Percentiles rank a stretch among this genome's conserved stretches.
These are phyloP conservation scores for Pocillopora verrucosa DNA, from an alignment of 64 coral and sea anemone species.

Conservation along the genomic window DNA sequence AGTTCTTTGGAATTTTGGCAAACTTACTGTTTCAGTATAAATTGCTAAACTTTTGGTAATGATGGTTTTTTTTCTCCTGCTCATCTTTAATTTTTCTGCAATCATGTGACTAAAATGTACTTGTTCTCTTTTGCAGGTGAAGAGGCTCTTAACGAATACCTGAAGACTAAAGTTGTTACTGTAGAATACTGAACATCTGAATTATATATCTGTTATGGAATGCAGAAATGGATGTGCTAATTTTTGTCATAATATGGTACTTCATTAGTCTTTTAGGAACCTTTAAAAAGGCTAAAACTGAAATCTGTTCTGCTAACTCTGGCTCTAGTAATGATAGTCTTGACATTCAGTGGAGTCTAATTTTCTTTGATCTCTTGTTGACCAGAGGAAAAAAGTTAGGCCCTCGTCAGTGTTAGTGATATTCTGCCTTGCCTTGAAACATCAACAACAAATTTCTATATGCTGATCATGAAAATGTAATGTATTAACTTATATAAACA, in stretches of 20 bases:
- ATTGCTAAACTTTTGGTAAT: too few species aligned
- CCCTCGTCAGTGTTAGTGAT: background rate
- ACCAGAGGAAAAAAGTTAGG: too few species aligned
- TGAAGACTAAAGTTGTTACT: slow-evolving; percentile 92
- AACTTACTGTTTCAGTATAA: too few species aligned
- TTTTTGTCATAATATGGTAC: background rate
- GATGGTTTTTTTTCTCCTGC: background rate
- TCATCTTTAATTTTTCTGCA: background rate
- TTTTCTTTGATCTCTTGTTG: background rate
- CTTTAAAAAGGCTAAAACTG: background rate
- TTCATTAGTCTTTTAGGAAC: background rate
- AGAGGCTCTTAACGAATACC: slow-evolving; percentile 95
- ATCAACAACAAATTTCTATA: background rate
- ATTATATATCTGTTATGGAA: background rate
- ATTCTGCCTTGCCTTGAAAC: background rate
- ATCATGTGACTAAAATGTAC: background rate
- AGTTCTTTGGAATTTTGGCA: too few species aligned
- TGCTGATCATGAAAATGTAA: background rate
- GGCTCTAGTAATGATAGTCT: background rate
- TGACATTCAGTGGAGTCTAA: background rate
- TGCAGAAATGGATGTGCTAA: background rate
- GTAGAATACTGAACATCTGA: slow-evolving; percentile 71
- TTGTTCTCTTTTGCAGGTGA: slow-evolving; percentile 45
- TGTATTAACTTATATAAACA: too few species aligned
- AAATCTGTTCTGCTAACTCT: background rate